These are phyloP conservation scores for Melanerpes formicivorus DNA, from an alignment of 2,113 vertebrate genomes.

Conservation along the genomic window DNA sequence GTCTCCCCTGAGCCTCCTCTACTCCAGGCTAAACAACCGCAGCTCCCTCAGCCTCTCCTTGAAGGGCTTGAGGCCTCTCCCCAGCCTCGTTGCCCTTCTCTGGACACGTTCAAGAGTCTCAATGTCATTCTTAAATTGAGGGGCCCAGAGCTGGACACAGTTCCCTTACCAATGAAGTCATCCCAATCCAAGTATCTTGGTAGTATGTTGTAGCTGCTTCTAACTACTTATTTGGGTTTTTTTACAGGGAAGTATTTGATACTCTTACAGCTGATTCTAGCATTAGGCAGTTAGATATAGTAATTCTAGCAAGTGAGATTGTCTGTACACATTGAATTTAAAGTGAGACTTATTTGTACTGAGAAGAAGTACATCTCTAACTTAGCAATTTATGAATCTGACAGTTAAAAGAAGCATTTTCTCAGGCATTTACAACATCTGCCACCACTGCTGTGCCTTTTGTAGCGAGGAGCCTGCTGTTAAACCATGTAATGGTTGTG, in stretches of 20 bases:
- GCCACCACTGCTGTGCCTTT: neutral
- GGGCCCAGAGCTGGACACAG: too few species aligned
- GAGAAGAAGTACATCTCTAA: neutral
- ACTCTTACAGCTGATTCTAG: neutral
- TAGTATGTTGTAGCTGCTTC: neutral
- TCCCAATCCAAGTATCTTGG: neutral
- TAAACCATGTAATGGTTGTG: accelerated
- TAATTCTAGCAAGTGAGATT: neutral
- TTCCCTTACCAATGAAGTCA: neutral
- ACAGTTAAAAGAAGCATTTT: neutral
- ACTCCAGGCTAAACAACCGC: too few species aligned
- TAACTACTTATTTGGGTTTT: neutral
- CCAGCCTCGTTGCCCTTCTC: too few species aligned
- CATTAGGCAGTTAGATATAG: neutral
- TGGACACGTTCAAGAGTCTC: too few species aligned
- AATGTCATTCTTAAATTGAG: too few species aligned
- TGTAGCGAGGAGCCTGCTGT: neutral
- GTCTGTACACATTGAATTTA: neutral
- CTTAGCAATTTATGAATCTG: neutral
- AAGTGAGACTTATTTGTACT: neutral
- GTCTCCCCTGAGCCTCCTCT: too few species aligned
- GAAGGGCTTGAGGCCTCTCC: too few species aligned
- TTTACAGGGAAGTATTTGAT: neutral
- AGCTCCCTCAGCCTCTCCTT: too few species aligned
- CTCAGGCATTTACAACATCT: neutral